Percentiles rank a stretch among this genome's conserved stretches.
Conservation (phyloP, 2,888 invertebrate genomes). For the Thera obeliscata region DNA sequence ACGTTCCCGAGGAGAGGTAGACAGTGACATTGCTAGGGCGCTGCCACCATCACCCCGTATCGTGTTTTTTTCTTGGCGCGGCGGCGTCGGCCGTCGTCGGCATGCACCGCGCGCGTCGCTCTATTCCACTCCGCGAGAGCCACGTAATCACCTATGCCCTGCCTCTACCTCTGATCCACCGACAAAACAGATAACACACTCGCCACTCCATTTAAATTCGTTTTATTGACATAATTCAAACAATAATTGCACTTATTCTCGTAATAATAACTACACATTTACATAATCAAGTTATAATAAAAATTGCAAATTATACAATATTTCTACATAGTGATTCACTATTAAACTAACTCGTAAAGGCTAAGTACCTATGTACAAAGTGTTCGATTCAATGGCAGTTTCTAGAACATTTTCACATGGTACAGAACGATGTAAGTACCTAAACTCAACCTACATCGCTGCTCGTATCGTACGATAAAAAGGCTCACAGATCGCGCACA, state of each 20-base stretch:
- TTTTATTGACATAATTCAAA: slow-evolving; percentile 72
- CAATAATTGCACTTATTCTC: slow-evolving; percentile 73
- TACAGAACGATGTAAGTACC: slow-evolving; percentile 44
- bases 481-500: slow-evolving; percentile 19
- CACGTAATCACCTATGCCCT: not conserved
- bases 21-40: too few species aligned
- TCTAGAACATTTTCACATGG: slow-evolving; percentile 54
- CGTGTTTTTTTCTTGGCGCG: too few species aligned
- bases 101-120: not conserved
- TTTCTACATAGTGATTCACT: slow-evolving; percentile 42
- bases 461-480: slow-evolving; percentile 4
- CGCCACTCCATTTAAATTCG: slow-evolving; percentile 29
- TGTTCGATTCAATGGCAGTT: slow-evolving; percentile 67
- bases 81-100: too few species aligned
- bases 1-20: too few species aligned
- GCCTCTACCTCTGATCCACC: not conserved
- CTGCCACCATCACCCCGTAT: not conserved
- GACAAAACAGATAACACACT: not conserved
- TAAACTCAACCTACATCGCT: slow-evolving; percentile 21
- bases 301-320: slow-evolving; percentile 61
- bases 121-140: not conserved
- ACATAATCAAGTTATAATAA: slow-evolving; percentile 70
- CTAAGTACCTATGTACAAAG: slow-evolving; percentile 59
- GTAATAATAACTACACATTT: slow-evolving; percentile 71
- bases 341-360: slow-evolving; percentile 46